Evolutionary conservation across 2,797 vertebrate genomes (phyloP).

Genomic region (Eremophila alpestris): DNA sequence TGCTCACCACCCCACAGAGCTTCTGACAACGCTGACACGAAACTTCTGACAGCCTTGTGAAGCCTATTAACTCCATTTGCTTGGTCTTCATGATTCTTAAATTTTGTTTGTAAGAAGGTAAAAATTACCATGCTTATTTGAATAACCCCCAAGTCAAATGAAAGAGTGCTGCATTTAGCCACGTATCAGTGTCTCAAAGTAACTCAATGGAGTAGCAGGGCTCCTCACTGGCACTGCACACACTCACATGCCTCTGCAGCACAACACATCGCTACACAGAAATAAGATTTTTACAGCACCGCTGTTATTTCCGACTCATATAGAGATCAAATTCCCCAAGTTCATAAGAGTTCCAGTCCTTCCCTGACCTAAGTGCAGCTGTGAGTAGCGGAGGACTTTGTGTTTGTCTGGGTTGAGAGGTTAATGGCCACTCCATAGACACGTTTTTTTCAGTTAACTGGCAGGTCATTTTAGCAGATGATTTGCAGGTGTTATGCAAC

Average conservation of each 20-base stretch:
- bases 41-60: neutral
- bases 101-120: neutral
- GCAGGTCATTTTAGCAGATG: slow-evolving; percentile 50
- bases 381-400: neutral
- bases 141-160: neutral
- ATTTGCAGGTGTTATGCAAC: slow-evolving; percentile 52
- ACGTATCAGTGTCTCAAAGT: neutral
- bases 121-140: neutral
- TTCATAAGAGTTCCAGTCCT: neutral
- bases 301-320: neutral
- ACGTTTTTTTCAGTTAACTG: slow-evolving; percentile 13
- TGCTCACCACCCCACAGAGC: neutral
- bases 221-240: neutral
- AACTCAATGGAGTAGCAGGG: accelerated
- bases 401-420: slow-evolving; percentile 13
- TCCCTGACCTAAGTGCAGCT: neutral
- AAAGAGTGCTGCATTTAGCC: neutral
- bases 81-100: neutral
- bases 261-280: neutral
- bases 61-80: neutral
- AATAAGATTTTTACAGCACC: slow-evolving; percentile 10
- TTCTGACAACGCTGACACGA: neutral
- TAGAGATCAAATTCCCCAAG: neutral
- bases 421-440: slow-evolving; percentile 31
- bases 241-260: neutral